A percentile compares a stretch with the other conserved stretches of the same genome.
Evolutionary conservation across 2,797 vertebrate species (phyloP).

Genomic region (Salmo trutta): DNA sequence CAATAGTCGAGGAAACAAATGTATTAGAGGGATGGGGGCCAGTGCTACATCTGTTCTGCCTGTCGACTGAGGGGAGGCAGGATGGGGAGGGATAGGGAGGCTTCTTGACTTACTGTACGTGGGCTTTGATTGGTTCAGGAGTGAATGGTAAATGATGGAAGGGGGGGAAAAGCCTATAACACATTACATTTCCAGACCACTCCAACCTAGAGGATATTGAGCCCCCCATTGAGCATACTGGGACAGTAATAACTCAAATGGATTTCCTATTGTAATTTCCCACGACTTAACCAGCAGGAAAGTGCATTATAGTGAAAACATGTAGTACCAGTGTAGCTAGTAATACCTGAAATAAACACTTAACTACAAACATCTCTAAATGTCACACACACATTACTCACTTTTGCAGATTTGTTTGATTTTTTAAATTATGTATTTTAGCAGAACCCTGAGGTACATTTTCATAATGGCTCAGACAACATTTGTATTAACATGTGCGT

Average conservation of each 20-base stretch:
- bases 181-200: neutral
- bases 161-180: neutral
- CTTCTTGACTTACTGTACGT: constrained; percentile 20
- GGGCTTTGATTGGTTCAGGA: constrained; percentile 7
- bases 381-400: neutral
- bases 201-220: constrained; percentile 2
- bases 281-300: constrained; percentile 1
- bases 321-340: neutral
- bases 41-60: constrained; percentile 64
- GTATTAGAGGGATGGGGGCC: constrained; percentile 60
- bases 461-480: neutral
- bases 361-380: neutral
- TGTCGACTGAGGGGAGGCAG: constrained; percentile 36
- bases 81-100: constrained; percentile 8
- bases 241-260: neutral
- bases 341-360: neutral
- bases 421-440: neutral
- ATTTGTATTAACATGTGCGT: neutral
- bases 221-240: neutral
- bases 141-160: constrained; percentile 20
- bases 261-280: constrained; percentile 10
- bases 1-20: constrained; percentile 65
- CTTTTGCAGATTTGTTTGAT: neutral
- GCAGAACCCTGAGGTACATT: neutral
- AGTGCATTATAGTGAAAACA: neutral